phyloP scores from a whole-genome alignment of 2,888 invertebrate genomes.

The Pyrrhia umbra region DNA sequence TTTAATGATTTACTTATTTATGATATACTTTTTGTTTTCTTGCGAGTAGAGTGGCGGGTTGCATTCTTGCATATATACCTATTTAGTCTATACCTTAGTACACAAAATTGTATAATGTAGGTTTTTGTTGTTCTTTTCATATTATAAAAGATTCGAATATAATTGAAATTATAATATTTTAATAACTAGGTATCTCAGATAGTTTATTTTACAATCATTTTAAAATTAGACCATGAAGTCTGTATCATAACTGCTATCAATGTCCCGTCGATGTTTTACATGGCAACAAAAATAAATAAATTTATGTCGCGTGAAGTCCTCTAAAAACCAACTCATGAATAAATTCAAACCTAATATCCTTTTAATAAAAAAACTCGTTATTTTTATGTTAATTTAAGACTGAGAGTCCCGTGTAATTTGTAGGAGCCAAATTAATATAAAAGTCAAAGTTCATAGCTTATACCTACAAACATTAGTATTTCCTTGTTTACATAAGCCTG shows the following conservation, averaged over 20 bases:
- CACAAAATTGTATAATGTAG: too few species aligned
- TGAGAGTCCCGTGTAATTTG: constrained; percentile 44
- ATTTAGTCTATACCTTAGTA: too few species aligned
- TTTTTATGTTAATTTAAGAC: constrained; percentile 54
- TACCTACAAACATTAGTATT: neutral
- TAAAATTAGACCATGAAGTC: neutral
- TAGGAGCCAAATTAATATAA: constrained; percentile 23
- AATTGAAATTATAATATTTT: too few species aligned
- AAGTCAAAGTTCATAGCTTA: constrained; percentile 7
- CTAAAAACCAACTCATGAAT: constrained; percentile 48
- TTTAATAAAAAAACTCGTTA: constrained; percentile 56
- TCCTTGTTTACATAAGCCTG: neutral
- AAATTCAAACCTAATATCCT: constrained; percentile 48
- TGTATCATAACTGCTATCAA: neutral
- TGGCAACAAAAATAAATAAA: constrained; percentile 12
- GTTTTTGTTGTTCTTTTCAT: too few species aligned
- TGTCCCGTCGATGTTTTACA: constrained; percentile 4
- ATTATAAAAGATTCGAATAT: too few species aligned
- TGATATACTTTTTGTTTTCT: too few species aligned
- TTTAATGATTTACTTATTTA: too few species aligned
- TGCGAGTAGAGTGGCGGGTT: too few species aligned
- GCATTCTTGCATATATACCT: too few species aligned
- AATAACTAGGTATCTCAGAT: neutral
- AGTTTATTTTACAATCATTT: neutral
- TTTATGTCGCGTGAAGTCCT: constrained; percentile 10